Evolutionary conservation across 1,140 invertebrate genomes (phyloP).

Genomic region (Drosophila pallidifrons): DNA sequence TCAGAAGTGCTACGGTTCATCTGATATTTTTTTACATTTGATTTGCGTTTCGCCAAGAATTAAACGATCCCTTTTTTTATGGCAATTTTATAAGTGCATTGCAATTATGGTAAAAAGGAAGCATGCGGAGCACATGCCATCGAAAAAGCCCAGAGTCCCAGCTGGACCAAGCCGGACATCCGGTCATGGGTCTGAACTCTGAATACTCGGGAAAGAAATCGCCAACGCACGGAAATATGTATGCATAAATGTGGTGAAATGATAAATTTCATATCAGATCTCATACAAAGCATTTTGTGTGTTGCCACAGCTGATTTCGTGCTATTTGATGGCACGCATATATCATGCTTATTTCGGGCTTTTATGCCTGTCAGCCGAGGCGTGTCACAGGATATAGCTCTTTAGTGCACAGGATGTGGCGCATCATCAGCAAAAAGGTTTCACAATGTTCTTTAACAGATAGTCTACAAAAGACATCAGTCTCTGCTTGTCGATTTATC

Average conservation of each 20-base stretch:
- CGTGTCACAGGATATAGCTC: conserved; percentile 64
- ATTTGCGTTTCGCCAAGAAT: conserved; percentile 49
- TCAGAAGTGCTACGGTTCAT: conserved; percentile 21
- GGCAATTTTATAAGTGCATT: conserved; percentile 57
- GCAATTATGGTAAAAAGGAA: conserved; percentile 54
- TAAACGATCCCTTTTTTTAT: conserved; percentile 49
- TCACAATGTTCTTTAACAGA: conserved; percentile 10
- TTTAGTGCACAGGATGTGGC: conserved; percentile 67
- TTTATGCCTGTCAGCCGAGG: conserved; percentile 49
- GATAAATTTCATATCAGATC: conserved; percentile 62
- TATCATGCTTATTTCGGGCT: conserved; percentile 53
- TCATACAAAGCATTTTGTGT: conserved; percentile 47
- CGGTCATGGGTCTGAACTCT: conserved; percentile 27
- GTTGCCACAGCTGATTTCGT: conserved; percentile 35
- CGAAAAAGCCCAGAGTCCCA: background rate
- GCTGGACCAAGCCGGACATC: conserved; percentile 59
- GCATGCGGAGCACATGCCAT: background rate
- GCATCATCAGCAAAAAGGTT: conserved; percentile 46
- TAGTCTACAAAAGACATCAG: conserved; percentile 8
- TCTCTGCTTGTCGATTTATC: background rate
- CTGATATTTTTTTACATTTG: conserved; percentile 57
- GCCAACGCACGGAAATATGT: conserved; percentile 15
- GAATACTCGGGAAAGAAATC: conserved; percentile 17
- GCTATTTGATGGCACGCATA: conserved; percentile 56
- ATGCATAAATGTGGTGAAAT: conserved; percentile 22